Percentiles rank a stretch among this genome's conserved stretches.
Evolutionary conservation across 2,113 vertebrate species (phyloP).

Genomic region (Xiphias gladius): DNA sequence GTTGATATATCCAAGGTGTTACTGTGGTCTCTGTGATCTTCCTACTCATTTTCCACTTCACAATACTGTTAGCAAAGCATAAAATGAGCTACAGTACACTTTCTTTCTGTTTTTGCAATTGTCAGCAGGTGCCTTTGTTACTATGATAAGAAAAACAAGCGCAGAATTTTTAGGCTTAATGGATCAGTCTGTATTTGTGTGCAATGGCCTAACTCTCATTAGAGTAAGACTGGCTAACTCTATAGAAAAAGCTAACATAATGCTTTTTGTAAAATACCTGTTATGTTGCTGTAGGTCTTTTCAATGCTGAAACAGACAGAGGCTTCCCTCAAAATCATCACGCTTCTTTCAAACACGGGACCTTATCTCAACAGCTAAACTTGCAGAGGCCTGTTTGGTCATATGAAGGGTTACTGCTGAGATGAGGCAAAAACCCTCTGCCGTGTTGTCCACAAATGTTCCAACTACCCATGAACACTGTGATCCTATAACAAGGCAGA

Average conservation of each 20-base stretch:
- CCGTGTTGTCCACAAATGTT: neutral
- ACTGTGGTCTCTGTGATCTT: neutral
- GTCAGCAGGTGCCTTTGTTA: neutral
- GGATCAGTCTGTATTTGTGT: neutral
- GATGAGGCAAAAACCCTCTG: neutral
- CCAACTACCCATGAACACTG: neutral
- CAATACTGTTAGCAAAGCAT: neutral
- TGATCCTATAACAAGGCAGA: neutral
- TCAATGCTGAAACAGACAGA: neutral
- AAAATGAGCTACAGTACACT: neutral
- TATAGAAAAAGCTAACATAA: neutral
- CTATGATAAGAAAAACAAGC: neutral
- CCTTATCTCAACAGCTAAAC: constrained; percentile 9
- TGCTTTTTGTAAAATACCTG: neutral
- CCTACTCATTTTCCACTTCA: neutral
- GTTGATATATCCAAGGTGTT: neutral
- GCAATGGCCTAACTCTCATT: neutral
- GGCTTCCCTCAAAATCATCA: neutral
- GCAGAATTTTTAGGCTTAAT: neutral
- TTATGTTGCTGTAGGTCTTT: neutral
- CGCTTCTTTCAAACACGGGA: neutral
- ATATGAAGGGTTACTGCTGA: neutral
- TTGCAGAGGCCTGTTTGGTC: neutral
- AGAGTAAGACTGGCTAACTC: neutral
- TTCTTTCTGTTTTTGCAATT: neutral